Evolutionary conservation across 2,888 invertebrate genomes (phyloP).

Genomic region (Lepidochrysops patricia): DNA sequence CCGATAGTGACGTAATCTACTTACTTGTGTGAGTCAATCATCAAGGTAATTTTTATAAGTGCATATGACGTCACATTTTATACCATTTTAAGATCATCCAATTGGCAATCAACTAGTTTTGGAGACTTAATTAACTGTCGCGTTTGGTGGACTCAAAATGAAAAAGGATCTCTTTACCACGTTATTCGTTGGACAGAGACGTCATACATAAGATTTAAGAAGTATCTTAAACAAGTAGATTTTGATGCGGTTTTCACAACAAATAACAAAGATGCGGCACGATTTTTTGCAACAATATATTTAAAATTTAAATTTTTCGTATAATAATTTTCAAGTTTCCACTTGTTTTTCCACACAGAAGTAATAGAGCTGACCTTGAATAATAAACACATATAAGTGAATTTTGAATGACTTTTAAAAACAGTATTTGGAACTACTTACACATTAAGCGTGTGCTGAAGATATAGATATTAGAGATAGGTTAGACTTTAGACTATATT

Average conservation of each 20-base stretch:
- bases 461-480: too few species aligned
- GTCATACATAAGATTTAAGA: too few species aligned
- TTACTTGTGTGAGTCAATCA: not conserved
- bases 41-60: not conserved
- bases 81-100: not conserved
- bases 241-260: too few species aligned
- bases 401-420: not conserved
- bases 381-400: not conserved
- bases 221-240: too few species aligned
- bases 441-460: too few species aligned
- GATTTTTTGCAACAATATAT: not conserved
- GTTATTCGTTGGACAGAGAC: too few species aligned
- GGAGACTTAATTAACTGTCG: not conserved
- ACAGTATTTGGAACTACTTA: too few species aligned
- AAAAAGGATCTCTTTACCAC: too few species aligned
- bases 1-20: not conserved
- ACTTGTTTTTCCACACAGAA: not conserved
- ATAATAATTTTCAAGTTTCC: not conserved
- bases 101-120: not conserved
- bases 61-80: not conserved
- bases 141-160: not conserved
- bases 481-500: too few species aligned
- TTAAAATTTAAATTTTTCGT: not conserved
- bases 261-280: too few species aligned
- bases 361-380: not conserved